Conservation (phyloP, 2,797 vertebrate species). For the Characodon lateralis region DNA sequence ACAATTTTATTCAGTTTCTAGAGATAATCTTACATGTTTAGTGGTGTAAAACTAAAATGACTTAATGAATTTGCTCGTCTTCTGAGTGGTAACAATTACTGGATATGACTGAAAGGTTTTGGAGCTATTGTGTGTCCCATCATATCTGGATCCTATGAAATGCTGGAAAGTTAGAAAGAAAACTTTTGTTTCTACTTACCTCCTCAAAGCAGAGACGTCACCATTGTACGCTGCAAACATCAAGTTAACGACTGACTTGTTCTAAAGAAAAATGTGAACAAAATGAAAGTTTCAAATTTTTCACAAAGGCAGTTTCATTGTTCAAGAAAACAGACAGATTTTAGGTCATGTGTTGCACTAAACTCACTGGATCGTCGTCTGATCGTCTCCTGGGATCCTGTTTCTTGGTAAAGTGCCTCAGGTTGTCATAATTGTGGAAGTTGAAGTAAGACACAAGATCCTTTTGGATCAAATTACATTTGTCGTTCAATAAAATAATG, state of each 20-base stretch:
- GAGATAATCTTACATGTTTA: neutral
- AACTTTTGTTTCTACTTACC: constrained; percentile 66
- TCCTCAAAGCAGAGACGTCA: constrained; percentile 86
- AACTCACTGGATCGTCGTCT: constrained; percentile 84
- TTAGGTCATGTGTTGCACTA: neutral
- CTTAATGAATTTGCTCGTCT: neutral
- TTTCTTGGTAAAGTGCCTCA: constrained; percentile 89
- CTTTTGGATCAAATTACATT: constrained; percentile 57
- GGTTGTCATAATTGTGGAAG: constrained; percentile 94
- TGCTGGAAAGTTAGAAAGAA: neutral
- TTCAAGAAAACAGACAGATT: neutral
- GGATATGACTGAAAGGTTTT: neutral
- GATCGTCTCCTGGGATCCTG: constrained; percentile 86
- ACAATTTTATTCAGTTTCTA: neutral
- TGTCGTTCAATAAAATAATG: neutral
- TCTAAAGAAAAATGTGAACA: constrained; percentile 69
- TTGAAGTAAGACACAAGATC: constrained; percentile 90
- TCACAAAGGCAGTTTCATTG: neutral
- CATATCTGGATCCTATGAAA: neutral
- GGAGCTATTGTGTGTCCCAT: neutral
- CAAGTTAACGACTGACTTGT: constrained; percentile 88
- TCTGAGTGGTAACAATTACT: neutral
- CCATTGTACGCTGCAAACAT: constrained; percentile 91
- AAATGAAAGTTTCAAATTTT: neutral
- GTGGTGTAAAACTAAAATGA: neutral